phyloP scores from a whole-genome alignment of 2,888 invertebrate genomes.

The Lasius fuliginosus region DNA sequence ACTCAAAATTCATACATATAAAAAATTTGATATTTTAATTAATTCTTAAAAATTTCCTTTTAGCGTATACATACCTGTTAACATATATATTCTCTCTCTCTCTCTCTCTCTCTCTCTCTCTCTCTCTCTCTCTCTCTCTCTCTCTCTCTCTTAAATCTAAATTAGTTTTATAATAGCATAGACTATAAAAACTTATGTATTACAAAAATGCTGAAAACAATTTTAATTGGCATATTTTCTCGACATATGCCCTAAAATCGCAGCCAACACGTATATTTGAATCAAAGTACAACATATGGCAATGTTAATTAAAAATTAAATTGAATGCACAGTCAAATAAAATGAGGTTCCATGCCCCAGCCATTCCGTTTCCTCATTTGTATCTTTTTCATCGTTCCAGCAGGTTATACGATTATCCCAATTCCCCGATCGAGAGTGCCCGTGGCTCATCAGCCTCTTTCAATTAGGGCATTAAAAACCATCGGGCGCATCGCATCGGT shows the following conservation, averaged over 20 bases:
- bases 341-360: slow-evolving; percentile 37
- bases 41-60: no score
- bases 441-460: slow-evolving; percentile 57
- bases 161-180: background rate
- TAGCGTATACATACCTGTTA: background rate
- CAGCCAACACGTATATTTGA: background rate
- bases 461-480: slow-evolving; percentile 70
- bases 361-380: slow-evolving; percentile 35
- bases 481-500: slow-evolving; percentile 32
- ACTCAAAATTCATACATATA: no score
- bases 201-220: background rate
- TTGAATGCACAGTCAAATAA: slow-evolving; percentile 33
- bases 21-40: no score
- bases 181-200: background rate
- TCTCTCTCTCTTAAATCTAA: background rate
- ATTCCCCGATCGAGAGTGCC: slow-evolving; percentile 18
- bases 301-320: slow-evolving; percentile 45
- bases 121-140: no score
- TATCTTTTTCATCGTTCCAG: slow-evolving; percentile 38
- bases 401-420: slow-evolving; percentile 40
- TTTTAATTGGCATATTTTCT: background rate
- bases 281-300: slow-evolving; percentile 40
- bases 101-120: no score
- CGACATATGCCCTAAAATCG: slow-evolving; percentile 17
- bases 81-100: background rate